Evolutionary conservation across 2,888 invertebrate genomes (phyloP), one percentile per base, ranked within the genome.

Genomic region (Podotricha telesiphe): DNA sequence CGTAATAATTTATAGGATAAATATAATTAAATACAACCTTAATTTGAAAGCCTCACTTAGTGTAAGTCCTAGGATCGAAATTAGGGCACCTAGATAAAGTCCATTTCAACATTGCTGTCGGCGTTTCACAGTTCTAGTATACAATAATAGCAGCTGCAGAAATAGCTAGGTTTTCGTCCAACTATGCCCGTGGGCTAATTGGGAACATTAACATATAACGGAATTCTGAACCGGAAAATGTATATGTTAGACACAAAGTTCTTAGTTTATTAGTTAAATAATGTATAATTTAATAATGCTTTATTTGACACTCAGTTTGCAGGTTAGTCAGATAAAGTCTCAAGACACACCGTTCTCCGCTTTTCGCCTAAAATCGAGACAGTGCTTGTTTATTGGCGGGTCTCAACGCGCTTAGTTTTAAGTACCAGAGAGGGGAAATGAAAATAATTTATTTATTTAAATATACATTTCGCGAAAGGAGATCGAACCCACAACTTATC

Each of bases 131-230:
- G 56, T 63, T 70, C 67, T 65, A 67, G 70, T 65, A 65, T 65
- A 70, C 70, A 72, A 72, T 72, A 72, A 72, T 67, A 72, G 65
- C 72, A 72, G 70, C 70, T 72, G 72, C 53, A 70, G 72, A 48
- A 68, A 70, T 58, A 72, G 70, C 68, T 70, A 72, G 66, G 68
- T 72, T 70, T 72, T 70, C 67, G 62, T 64, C 68, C 62, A 70
- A 67, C 61, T 58, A 42, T 63, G 68, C 70, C 68, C 68, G 48
- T 50, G 63, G 63, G 70, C 63, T 63, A 72, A 55, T 63, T 68
- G 68, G 65, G 56, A 70, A 65, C 65, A 70, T 72, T 65, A 56
- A 40, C 62, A 70, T 68, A 68, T 66, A 70, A 72, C 70, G 72
- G 69, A 45, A 48, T 59, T 59, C 17, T 34, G 55, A 48, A 34